Conservation (phyloP, 2,113 vertebrate genomes). For the Mus spicilegus region DNA sequence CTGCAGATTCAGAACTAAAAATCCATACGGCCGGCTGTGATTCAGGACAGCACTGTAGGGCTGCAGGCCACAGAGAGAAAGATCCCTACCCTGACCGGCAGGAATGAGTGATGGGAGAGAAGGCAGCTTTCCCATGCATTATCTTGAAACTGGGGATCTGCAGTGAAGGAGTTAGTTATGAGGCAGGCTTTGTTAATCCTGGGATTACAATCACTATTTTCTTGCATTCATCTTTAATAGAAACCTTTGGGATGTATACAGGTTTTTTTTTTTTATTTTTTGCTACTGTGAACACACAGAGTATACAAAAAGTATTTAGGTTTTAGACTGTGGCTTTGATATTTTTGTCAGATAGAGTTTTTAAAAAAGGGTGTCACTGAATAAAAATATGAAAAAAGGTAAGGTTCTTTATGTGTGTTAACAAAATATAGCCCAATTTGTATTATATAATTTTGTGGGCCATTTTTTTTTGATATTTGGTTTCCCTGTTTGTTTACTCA, state of each 20-base stretch:
- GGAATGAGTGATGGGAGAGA: conserved; percentile 47
- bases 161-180: not conserved
- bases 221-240: conserved; percentile 8
- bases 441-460: not conserved
- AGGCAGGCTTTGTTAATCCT: conserved; percentile 23
- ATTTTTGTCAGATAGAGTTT: not conserved
- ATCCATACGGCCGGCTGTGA: conserved; percentile 62
- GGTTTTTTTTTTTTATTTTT: not conserved
- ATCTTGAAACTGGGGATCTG: not conserved
- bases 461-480: not conserved
- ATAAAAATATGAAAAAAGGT: conserved; percentile 9
- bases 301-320: not conserved
- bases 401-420: not conserved
- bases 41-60: conserved; percentile 36
- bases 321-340: conserved; percentile 14
- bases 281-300: not conserved
- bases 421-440: not conserved
- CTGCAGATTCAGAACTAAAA: conserved; percentile 78
- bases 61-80: conserved; percentile 53
- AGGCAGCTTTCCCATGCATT: not conserved
- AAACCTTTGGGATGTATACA: not conserved
- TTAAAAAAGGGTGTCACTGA: not conserved
- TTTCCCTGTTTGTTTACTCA: conserved; percentile 18
- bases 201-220: not conserved
- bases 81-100: not conserved